phyloP scores from a whole-genome alignment of 2,888 invertebrate species.

The Gastrophysa polygoni region DNA sequence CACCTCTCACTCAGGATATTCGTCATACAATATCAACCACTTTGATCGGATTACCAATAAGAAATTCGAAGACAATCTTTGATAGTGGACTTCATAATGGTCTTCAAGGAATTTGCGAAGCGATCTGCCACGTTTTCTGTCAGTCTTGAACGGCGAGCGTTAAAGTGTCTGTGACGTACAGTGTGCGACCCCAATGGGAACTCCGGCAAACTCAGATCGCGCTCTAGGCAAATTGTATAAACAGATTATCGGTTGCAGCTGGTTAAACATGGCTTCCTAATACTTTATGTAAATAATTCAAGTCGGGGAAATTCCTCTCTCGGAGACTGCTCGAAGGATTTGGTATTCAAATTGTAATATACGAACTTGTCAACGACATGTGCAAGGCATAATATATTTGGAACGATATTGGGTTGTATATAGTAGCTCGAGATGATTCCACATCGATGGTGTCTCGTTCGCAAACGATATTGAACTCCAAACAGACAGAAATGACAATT shows the following conservation, averaged over 20 bases:
- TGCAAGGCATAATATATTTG: neutral
- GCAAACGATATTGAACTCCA: neutral
- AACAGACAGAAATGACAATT: too few species aligned
- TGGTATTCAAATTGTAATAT: constrained; percentile 34
- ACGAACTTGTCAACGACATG: constrained; percentile 23
- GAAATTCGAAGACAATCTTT: too few species aligned
- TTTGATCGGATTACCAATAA: too few species aligned
- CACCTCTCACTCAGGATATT: too few species aligned
- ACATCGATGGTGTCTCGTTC: neutral
- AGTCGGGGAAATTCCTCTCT: constrained; percentile 1
- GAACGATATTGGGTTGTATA: neutral
- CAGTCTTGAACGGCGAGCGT: too few species aligned
- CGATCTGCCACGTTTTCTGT: too few species aligned
- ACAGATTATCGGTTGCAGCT: constrained; percentile 43
- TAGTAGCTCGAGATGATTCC: neutral
- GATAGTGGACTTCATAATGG: too few species aligned
- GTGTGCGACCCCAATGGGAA: constrained; percentile 22
- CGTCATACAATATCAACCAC: too few species aligned
- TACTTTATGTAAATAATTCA: constrained; percentile 37
- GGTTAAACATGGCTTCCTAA: constrained; percentile 39
- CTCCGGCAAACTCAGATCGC: constrained; percentile 30
- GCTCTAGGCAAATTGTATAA: constrained; percentile 33
- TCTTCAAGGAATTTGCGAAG: too few species aligned
- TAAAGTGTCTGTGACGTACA: constrained; percentile 25
- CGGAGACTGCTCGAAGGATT: constrained; percentile 18